Evolutionary conservation across 2,888 invertebrate species (phyloP), one percentile per base, ranked within the genome.

Genomic region (Coelinius sp.): DNA sequence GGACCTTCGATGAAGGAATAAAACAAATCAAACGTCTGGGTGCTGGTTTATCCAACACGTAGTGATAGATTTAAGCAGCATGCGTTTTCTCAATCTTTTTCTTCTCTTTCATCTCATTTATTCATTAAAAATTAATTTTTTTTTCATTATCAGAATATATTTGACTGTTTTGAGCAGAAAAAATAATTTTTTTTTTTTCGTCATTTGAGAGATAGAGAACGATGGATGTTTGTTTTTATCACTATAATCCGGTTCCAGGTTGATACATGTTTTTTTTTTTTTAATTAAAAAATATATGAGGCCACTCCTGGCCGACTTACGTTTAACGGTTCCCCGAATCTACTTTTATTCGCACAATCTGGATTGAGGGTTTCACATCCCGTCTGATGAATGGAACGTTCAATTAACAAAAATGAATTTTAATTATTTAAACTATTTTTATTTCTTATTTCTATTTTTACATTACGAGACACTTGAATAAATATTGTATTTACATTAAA

Each of bases 271-370:
- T 71, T 56, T 7, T 49, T 71, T 56, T 7, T 17, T 64, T 68
- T 41, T 56, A 49, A 69, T 67, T 70, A 25, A 68, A 73, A 14
- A 46, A 53, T 38, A 66, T 69, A 44, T 38, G 63, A 68, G 52
- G 38, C 68, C 27, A 68, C 73, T 59, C 41, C 24, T 76, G 76
- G 69, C 73, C 75, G 66, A 77, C 75, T 74, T 77, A 74, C 63
- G 69, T 74, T 75, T 75, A 75, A 76, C 75, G 72, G 76, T 75
- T 73, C 73, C 53, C 75, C 73, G 73, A 77, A 75, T 77, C 71
- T 71, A 69, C 71, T 67, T 69, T 71, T 46, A 62, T 72, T 62
- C 68, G 22, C 31, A 14, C 38, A 70, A 64, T 27, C 14, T 41
- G 25, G 56, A 53, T 38, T 46, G 14, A 27, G 20, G 22, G 4